Percentiles rank a stretch among this genome's conserved stretches.
Evolutionary conservation across 1,140 invertebrate species (phyloP).

Genomic region (Limonius californicus): DNA sequence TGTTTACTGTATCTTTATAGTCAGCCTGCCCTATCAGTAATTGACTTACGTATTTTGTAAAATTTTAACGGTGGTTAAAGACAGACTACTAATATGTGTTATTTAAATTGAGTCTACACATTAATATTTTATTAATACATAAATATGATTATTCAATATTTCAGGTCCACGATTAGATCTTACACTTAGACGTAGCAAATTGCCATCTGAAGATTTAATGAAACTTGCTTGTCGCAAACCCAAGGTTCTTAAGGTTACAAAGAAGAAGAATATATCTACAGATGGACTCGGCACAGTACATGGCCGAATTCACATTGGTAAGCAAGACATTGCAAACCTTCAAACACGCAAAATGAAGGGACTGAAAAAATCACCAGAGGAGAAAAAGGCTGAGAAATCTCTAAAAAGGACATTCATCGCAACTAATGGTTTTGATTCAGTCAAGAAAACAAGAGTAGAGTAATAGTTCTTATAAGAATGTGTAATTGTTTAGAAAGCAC

Average conservation of each 20-base stretch:
- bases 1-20: too few species aligned
- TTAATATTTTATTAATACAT: too few species aligned
- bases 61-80: too few species aligned
- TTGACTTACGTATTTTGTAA: too few species aligned
- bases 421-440: not conserved
- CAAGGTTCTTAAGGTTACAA: constrained; percentile 73
- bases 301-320: constrained; percentile 89
- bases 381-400: constrained; percentile 53
- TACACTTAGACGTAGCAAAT: constrained; percentile 74
- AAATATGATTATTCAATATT: too few species aligned
- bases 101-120: too few species aligned
- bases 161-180: constrained; percentile 86
- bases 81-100: too few species aligned
- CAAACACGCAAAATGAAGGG: constrained; percentile 95
- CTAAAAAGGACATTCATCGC: not conserved
- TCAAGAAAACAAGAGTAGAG: not conserved
- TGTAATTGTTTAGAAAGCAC: too few species aligned
- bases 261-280: constrained; percentile 86
- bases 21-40: too few species aligned
- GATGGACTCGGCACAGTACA: constrained; percentile 86
- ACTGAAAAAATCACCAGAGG: constrained; percentile 69
- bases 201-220: constrained; percentile 88
- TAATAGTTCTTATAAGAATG: not conserved
- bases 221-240: constrained; percentile 84
- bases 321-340: constrained; percentile 80